Percentiles rank a stretch among this genome's conserved stretches.
phyloP scores from a whole-genome alignment of 2,888 invertebrate genomes.

The Macropis europaea region DNA sequence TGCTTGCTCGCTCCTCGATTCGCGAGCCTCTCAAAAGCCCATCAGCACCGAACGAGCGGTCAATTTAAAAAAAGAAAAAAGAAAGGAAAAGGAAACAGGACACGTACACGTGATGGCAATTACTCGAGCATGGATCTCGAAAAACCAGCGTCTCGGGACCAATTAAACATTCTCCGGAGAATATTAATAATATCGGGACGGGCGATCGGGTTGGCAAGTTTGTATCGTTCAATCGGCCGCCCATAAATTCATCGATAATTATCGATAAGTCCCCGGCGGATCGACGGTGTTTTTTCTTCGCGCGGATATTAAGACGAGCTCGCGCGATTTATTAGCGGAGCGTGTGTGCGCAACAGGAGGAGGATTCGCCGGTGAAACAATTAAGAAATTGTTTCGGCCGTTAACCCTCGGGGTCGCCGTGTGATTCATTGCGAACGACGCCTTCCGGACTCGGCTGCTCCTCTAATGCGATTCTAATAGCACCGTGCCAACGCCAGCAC shows the following conservation, averaged over 20 bases:
- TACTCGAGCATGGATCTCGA: neutral
- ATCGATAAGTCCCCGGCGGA: constrained; percentile 4
- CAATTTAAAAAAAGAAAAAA: too few relatives aligned
- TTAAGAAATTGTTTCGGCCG: constrained; percentile 64
- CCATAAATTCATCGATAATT: constrained; percentile 33
- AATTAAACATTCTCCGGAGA: constrained; percentile 1
- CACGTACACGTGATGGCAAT: neutral
- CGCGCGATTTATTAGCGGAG: constrained; percentile 26
- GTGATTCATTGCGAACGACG: constrained; percentile 60
- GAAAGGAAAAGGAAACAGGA: too few relatives aligned
- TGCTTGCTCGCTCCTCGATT: too few relatives aligned
- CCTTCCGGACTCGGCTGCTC: constrained; percentile 37
- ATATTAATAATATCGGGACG: constrained; percentile 10
- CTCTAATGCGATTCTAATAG: constrained; percentile 67
- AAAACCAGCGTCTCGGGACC: neutral
- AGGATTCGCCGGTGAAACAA: constrained; percentile 47
- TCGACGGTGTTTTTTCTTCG: neutral
- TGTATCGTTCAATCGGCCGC: too few relatives aligned
- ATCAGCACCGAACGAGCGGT: too few relatives aligned
- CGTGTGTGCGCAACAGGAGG: neutral
- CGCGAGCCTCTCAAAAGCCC: too few relatives aligned
- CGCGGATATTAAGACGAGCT: constrained; percentile 13
- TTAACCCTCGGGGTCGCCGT: constrained; percentile 52
- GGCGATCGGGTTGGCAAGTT: too few relatives aligned
- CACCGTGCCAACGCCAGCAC: constrained; percentile 34